Evolutionary conservation across 2,888 invertebrate species (phyloP).

Genomic region (Acholoe squamosa): DNA sequence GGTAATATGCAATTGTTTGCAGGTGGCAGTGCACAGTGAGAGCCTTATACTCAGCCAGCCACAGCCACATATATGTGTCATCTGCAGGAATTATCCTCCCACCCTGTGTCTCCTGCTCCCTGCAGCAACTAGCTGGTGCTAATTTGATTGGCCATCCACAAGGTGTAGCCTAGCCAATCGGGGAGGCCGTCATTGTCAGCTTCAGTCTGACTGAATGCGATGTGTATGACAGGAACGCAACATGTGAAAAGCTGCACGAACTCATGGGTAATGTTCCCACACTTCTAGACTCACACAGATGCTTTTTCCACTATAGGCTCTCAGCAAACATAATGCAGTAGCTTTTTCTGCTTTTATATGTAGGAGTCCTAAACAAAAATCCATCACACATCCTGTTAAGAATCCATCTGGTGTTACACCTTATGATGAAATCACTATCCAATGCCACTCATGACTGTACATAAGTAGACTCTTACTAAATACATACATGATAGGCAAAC

Average conservation of each 20-base stretch:
- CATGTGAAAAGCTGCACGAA: background rate
- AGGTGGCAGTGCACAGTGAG: background rate
- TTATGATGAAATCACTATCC: too few relatives aligned
- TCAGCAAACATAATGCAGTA: too few relatives aligned
- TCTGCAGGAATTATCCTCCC: background rate
- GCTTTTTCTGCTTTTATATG: too few relatives aligned
- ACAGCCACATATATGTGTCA: background rate
- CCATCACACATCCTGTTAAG: too few relatives aligned
- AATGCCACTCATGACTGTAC: too few relatives aligned
- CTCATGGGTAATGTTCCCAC: background rate
- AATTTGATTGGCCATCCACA: constrained; percentile 4
- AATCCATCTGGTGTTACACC: too few relatives aligned
- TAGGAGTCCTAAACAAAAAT: too few relatives aligned
- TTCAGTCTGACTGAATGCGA: background rate
- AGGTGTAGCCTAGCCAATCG: background rate
- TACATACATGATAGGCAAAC: too few relatives aligned
- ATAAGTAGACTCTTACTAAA: too few relatives aligned
- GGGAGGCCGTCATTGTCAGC: background rate
- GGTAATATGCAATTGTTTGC: background rate
- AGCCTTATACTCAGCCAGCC: background rate
- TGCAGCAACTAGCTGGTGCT: background rate
- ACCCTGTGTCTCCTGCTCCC: background rate
- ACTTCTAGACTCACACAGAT: background rate
- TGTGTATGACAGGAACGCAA: background rate
- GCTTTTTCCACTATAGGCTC: background rate